A percentile compares a stretch with the other conserved stretches of the same genome.
Conservation (phyloP, 37 sponge, comb jelly and placozoan genomes). For the Bolinopsis microptera region DNA sequence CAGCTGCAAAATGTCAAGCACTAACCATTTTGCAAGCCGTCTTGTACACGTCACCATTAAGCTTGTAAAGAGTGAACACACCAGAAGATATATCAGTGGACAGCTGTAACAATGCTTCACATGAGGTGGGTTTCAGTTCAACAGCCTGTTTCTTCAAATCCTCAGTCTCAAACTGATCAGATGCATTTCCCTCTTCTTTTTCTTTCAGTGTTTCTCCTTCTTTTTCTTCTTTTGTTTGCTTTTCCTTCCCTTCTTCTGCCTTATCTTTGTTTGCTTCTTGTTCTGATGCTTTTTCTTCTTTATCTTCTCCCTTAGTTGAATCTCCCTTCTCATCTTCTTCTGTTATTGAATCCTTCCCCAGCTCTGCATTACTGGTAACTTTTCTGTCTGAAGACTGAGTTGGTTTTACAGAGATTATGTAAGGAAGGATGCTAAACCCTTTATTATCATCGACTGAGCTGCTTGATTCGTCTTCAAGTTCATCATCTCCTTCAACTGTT, state of each 20-base stretch:
- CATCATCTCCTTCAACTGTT: background rate
- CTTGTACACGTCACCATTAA: background rate
- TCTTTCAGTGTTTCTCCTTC: background rate
- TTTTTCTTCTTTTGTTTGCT: background rate
- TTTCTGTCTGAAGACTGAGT: too few species aligned
- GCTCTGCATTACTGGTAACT: too few species aligned
- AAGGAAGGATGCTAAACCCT: too few species aligned
- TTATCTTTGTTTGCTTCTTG: too few species aligned
- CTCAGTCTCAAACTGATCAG: background rate
- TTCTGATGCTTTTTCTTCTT: background rate
- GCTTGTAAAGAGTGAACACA: background rate
- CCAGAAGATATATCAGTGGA: slow-evolving; percentile 14
- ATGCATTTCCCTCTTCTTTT: background rate
- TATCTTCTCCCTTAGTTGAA: too few species aligned
- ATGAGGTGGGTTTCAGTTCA: background rate
- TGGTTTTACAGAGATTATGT: too few species aligned
- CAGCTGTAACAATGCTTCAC: background rate
- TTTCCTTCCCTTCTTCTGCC: too few species aligned
- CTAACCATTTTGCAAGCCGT: slow-evolving; percentile 47
- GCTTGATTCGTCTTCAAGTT: background rate
- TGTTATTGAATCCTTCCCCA: too few species aligned
- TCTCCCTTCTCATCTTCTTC: too few species aligned
- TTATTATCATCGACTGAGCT: background rate
- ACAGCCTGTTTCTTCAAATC: background rate
- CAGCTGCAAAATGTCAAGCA: too few species aligned